phyloP scores from a whole-genome alignment of 2,797 vertebrate species.

The Acanthurus leucopareius region DNA sequence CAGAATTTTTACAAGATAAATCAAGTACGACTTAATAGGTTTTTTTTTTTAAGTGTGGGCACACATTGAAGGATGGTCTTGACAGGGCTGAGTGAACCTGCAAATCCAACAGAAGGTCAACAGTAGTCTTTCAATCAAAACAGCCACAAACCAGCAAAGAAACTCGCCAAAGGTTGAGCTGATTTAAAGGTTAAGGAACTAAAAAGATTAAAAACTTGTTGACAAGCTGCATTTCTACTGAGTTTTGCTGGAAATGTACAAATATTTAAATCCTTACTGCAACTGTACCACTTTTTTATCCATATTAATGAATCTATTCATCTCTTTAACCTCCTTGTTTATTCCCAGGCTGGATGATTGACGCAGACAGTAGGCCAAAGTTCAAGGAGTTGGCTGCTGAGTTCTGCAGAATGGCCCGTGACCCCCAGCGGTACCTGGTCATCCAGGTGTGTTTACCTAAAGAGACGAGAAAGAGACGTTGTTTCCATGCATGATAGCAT shows the following conservation, averaged over 20 bases:
- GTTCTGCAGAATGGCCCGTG: slow-evolving; percentile 98
- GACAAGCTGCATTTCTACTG: neutral
- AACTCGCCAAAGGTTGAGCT: neutral
- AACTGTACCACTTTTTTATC: neutral
- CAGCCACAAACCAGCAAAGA: neutral
- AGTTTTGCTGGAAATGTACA: neutral
- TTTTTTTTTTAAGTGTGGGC: neutral
- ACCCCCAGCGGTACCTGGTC: slow-evolving; percentile 97
- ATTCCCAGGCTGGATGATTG: slow-evolving; percentile 97
- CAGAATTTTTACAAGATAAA: neutral
- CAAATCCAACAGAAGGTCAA: slow-evolving; percentile 7
- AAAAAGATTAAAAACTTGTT: neutral
- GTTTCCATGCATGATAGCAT: no score
- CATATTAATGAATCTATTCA: neutral
- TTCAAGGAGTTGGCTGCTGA: slow-evolving; percentile 98
- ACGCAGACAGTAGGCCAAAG: slow-evolving; percentile 97
- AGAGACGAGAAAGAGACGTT: neutral
- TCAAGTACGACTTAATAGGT: no score
- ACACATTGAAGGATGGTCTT: neutral
- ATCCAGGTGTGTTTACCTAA: slow-evolving; percentile 89
- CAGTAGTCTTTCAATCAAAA: slow-evolving; percentile 2
- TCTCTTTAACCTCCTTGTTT: neutral
- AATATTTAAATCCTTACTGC: neutral
- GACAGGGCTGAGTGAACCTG: neutral
- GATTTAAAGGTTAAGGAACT: neutral